Evolutionary conservation across 2,888 invertebrate genomes (phyloP), one percentile per base, ranked within the genome.

Genomic region (Tinea pellionella): DNA sequence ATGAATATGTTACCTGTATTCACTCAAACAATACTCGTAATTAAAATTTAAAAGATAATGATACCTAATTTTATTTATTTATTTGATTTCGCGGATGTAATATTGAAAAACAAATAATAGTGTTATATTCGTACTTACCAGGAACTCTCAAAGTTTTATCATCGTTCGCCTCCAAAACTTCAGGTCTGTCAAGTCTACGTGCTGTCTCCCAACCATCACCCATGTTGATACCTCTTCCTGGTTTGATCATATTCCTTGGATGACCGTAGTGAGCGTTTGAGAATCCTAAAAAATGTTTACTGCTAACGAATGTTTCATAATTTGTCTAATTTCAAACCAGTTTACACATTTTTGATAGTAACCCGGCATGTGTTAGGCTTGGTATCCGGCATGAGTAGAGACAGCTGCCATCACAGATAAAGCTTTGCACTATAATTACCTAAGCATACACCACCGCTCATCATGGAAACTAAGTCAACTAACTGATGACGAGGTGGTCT

Each of bases 121-220:
- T n/a, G n/a, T n/a, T n/a, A n/a, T n/a, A n/a, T n/a, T n/a, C n/a
- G n/a, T 47, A 15, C 62, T 65, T 69, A 88, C 86, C 90, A 65
- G 89, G 80, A 56, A 89, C 80, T 77, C 88, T 83, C 30, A 91
- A 74, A 18, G 89, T 89, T 18, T 90, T 90, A 63, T 87, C 81
- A 0, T 78, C 78, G 62, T 89, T 88, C 16, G 83, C 77, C 68
- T 88, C 76, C 16, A 92, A 80, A 15, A 90, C 71, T 55, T 89
- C 78, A 0, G 91, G 91, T 63, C 91, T 78, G 68, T 91, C 90
- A 4, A 89, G 73, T 59, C 90, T 76, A 60, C 91, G 74, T 0
- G 91, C 91, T 0, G 91, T 92, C 69, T 92, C 91, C 92, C 91
- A 92, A 0, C 91, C 91, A 63, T 91, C 91, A 0, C 84, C 87